Evolutionary conservation across 1,140 invertebrate genomes (phyloP), one percentile per base, ranked within the genome.

Genomic region (Leptinotarsa texana): DNA sequence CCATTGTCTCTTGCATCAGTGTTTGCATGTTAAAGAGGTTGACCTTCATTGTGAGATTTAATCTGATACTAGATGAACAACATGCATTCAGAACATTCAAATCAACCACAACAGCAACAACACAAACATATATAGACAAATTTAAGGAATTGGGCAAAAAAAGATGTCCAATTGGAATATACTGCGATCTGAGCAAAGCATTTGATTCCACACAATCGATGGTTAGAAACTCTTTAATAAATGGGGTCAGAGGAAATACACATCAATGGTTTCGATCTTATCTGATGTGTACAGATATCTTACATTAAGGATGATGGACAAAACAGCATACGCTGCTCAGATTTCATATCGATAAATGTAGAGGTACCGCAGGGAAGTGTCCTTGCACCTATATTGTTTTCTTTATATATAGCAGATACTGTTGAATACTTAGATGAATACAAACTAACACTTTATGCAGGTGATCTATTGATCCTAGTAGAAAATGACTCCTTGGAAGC

Each of bases 51-150:
- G 18, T 63, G 18, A 63, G 63, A 63, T 63, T 63, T 63, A 63
- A 63, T 63, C 63, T 63, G 63, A 63, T 63, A 63, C 63, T 18
- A 63, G 22, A 63, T 63, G 63, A 63, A 18, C 63, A 63, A 63
- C 63, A 63, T 63, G 63, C 0, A 63, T 63, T 63, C 18, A 22
- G 63, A 63, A 63, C 3, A 24, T 24, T 4, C 24, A 24, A 24
- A 24, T 24, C 24, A 24, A 24, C 24, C 24, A 24, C 24, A 3
- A 63, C 63, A 63, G 63, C 63, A 63, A 63, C 63, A 63, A 15
- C 13, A 63, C 4, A 63, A 63, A 21, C 63, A 21, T 22, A 63
- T 24, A 63, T 63, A 63, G 63, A 63, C 63, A 63, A 8, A 63
- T 63, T 63, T 22, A 63, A 4, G 22, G 1, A 63, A 63, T 63